Base-by-base conservation (phyloP, 2,888 invertebrate genomes). In the Latrodectus elegans region DNA sequence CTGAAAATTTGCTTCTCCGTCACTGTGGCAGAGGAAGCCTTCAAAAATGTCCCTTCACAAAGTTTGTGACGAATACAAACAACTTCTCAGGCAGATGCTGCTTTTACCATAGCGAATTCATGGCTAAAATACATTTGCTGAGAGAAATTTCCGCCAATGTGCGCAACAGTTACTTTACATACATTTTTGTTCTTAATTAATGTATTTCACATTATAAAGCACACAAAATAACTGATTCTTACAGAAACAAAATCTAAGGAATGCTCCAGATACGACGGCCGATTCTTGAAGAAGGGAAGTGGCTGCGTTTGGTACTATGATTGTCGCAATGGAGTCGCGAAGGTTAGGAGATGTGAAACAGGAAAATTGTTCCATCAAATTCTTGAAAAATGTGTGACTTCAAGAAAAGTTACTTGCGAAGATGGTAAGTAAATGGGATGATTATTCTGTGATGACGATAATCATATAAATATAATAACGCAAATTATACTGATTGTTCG, bases 271-370 rank as follows among this genome's bases (percentile, higher is more conserved):
- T 68, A 55, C 3, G 38, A 82, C 38, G 82, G 82, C 8, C 26
- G 26, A 10, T 82, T 82, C 70, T 49, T 75, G 70, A 82, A 68
- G 53, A 53, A 53, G 8, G 60, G 53, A 26, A 75, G 55, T 4
- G n/a, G 49, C 3, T 82, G 82, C 49, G 68, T 49, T 55, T 9
- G n/a, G 0, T 82, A 70, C 12, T 82, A 70, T 55, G 60, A 75
- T 10, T 82, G 82, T 51, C 17, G 55, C 22, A 51, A 75, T 49
- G 75, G 75, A 4, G n/a, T 55, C 49, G 67, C 82, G 8, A 70
- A 65, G 1, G 60, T 70, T 22, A 82, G 22, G 22, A 68, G 6
- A 15, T 82, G 82, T 64, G 38, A 68, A 17, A 15, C 9, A 10
- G 75, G 53, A 22, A 15, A 52, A 17, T 55, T 68, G 4, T 82